These are phyloP conservation scores for Lepidochrysops patricia DNA, from an alignment of 2,888 invertebrate species.

Conservation along the genomic window DNA sequence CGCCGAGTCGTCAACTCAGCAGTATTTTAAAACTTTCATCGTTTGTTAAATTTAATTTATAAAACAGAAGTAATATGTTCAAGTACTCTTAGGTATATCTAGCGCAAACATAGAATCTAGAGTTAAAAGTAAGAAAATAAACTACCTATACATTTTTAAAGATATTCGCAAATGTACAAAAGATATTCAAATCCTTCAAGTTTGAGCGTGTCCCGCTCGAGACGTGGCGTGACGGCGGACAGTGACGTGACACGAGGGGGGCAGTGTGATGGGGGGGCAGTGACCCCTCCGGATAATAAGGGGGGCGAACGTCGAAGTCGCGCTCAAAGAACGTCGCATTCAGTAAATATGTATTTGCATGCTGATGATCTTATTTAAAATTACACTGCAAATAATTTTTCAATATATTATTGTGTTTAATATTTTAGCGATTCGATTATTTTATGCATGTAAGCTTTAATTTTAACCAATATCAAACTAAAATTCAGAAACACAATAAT, in stretches of 20 bases:
- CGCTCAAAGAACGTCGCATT: conserved; percentile 43
- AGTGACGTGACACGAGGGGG: conserved; percentile 63
- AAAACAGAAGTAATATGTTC: no score
- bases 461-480: no score
- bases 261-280: conserved; percentile 37
- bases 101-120: no score
- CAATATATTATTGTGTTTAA: no score
- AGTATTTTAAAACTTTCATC: no score
- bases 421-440: no score
- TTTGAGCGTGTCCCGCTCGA: conserved; percentile 59
- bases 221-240: conserved; percentile 65
- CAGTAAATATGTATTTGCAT: conserved; percentile 30
- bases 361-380: background rate
- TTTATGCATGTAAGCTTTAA: no score
- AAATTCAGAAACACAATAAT: no score
- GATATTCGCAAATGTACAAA: conserved; percentile 21
- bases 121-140: background rate
- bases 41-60: no score
- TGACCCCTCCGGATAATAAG: conserved; percentile 64
- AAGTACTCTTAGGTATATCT: no score
- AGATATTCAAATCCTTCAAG: conserved; percentile 48
- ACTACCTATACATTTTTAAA: background rate
- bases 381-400: no score
- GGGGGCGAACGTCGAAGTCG: conserved; percentile 49
- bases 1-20: no score